Evolutionary conservation across 2,888 invertebrate species (phyloP).

Genomic region (Chloromyia formosa): DNA sequence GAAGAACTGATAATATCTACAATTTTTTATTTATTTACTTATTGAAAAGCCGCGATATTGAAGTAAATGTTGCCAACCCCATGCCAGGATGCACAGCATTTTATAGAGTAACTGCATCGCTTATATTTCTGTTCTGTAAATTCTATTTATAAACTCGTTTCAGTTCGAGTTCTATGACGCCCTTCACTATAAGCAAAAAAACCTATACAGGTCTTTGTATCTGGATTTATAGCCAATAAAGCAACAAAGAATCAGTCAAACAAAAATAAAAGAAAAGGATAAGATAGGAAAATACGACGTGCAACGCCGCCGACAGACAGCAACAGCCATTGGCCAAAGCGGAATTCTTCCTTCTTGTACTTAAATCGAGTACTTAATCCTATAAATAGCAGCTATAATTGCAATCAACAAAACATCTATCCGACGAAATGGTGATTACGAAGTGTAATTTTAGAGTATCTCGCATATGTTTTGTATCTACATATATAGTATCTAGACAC

Average conservation of each 20-base stretch:
- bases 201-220: conserved; percentile 1
- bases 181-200: background rate
- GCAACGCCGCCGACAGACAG: background rate
- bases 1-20: no score
- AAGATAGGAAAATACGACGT: background rate
- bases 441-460: conserved; percentile 3
- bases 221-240: background rate
- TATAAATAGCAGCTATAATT: background rate
- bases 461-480: background rate
- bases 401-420: conserved; percentile 4
- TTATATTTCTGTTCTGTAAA: background rate
- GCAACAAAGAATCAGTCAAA: background rate
- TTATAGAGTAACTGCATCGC: no score
- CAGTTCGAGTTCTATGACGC: background rate
- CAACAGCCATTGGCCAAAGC: background rate
- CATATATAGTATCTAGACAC: no score
- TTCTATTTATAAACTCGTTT: background rate
- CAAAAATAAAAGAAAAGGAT: no score
- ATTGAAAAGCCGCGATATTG: no score
- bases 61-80: no score
- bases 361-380: conserved; percentile 7
- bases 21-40: no score
- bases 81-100: no score
- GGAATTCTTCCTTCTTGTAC: conserved; percentile 1
- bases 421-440: background rate